phyloP scores from a whole-genome alignment of 1,140 invertebrate genomes.

The Vanessa tameamea region DNA sequence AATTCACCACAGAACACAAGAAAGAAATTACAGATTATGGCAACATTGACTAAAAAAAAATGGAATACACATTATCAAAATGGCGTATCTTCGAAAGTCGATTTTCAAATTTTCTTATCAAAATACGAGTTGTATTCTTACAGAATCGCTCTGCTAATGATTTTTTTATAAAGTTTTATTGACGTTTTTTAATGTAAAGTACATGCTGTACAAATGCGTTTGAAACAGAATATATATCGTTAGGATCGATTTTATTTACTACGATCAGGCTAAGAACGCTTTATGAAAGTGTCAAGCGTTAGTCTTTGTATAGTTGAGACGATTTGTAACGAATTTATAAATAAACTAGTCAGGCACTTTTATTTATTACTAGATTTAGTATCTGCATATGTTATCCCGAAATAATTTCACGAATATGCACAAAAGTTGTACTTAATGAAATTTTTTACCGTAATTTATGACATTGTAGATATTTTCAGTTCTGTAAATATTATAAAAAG shows the following conservation, averaged over 20 bases:
- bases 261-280: slow-evolving; percentile 13
- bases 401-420: slow-evolving; percentile 23
- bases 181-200: not conserved
- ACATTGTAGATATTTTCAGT: slow-evolving; percentile 28
- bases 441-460: slow-evolving; percentile 12
- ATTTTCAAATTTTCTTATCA: not conserved
- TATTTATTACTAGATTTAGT: slow-evolving; percentile 30
- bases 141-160: too few relatives aligned
- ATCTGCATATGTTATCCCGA: slow-evolving; percentile 10
- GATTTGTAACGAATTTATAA: slow-evolving; percentile 44
- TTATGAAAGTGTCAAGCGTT: slow-evolving; percentile 19
- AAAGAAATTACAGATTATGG: too few relatives aligned
- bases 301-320: slow-evolving; percentile 29
- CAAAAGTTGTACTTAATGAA: slow-evolving; percentile 23
- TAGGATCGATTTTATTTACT: slow-evolving; percentile 43
- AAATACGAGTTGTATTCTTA: not conserved
- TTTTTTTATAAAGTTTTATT: not conserved
- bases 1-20: too few relatives aligned
- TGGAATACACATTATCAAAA: too few relatives aligned
- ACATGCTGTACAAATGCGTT: not conserved
- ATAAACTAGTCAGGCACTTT: slow-evolving; percentile 43
- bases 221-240: slow-evolving; percentile 38
- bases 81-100: too few relatives aligned
- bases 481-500: slow-evolving; percentile 33
- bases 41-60: too few relatives aligned